Percentiles rank a stretch among this genome's conserved stretches.
phyloP scores from a whole-genome alignment of 2,113 vertebrate species.

The Misgurnus mizolepis region DNA sequence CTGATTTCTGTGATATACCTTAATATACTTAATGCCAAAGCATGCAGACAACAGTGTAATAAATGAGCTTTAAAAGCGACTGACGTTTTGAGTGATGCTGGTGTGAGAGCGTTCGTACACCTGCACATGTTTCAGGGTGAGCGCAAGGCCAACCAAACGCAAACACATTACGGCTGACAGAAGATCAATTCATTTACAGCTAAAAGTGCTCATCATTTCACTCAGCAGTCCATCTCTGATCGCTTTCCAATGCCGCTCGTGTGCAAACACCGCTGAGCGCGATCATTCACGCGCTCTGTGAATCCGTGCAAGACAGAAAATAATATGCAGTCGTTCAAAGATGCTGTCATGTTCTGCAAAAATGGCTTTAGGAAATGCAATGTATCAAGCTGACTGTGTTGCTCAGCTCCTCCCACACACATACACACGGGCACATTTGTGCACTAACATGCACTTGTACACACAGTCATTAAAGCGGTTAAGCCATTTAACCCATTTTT shows the following conservation, averaged over 20 bases:
- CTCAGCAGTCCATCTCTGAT: slow-evolving; percentile 29
- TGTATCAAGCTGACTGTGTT: background rate
- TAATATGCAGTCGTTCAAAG: background rate
- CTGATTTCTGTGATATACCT: background rate
- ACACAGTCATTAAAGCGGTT: background rate
- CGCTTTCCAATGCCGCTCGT: slow-evolving; percentile 13
- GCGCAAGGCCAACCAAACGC: slow-evolving; percentile 39
- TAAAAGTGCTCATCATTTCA: slow-evolving; percentile 60
- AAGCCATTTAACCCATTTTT: background rate
- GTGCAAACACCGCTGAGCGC: slow-evolving; percentile 13
- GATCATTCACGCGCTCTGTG: slow-evolving; percentile 1
- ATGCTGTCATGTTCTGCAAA: background rate
- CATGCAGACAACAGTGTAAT: background rate
- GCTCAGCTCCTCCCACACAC: slow-evolving; percentile 14
- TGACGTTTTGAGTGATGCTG: background rate
- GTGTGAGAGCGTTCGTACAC: slow-evolving; percentile 5
- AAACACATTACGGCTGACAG: slow-evolving; percentile 65
- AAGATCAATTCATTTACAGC: slow-evolving; percentile 65
- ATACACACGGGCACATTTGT: background rate
- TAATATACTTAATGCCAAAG: background rate
- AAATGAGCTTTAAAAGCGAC: background rate
- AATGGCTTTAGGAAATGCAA: background rate
- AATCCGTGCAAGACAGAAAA: background rate
- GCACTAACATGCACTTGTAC: too few species aligned
- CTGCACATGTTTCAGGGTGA: slow-evolving; percentile 35